Evolutionary conservation across 2,113 vertebrate species (phyloP).

Genomic region (Scomber scombrus): DNA sequence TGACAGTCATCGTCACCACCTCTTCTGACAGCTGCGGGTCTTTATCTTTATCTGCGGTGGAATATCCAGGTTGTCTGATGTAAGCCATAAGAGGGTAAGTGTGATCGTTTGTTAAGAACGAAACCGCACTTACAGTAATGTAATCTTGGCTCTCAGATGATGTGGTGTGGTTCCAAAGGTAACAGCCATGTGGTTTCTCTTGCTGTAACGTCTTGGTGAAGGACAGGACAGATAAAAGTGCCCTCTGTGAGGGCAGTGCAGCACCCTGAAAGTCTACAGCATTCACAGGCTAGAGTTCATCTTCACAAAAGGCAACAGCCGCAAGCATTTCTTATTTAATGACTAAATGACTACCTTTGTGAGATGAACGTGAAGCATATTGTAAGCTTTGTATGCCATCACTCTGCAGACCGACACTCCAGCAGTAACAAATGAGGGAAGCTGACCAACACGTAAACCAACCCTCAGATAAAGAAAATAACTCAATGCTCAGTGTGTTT

Average conservation of each 20-base stretch:
- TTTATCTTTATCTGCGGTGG: not conserved
- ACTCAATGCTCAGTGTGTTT: not conserved
- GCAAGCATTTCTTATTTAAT: too few species aligned
- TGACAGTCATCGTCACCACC: conserved; percentile 1
- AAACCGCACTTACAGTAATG: too few species aligned
- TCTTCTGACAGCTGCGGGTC: not conserved
- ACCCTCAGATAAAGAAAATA: too few species aligned
- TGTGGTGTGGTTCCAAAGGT: not conserved
- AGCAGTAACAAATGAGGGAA: too few species aligned
- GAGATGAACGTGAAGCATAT: too few species aligned
- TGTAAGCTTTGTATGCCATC: too few species aligned
- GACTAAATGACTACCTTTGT: too few species aligned
- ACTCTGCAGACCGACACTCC: too few species aligned
- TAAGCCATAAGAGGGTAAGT: not conserved
- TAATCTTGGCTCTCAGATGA: not conserved
- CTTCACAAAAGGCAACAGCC: too few species aligned
- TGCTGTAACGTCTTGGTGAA: not conserved
- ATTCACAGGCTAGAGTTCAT: not conserved
- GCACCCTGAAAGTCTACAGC: too few species aligned
- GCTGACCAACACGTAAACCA: too few species aligned
- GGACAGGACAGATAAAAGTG: not conserved
- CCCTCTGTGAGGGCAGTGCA: too few species aligned
- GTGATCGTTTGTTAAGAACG: not conserved
- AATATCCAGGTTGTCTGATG: not conserved
- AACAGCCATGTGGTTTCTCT: not conserved